Base-by-base conservation (phyloP, 2,797 vertebrate species). In the Pangasius sanitwongsei region DNA sequence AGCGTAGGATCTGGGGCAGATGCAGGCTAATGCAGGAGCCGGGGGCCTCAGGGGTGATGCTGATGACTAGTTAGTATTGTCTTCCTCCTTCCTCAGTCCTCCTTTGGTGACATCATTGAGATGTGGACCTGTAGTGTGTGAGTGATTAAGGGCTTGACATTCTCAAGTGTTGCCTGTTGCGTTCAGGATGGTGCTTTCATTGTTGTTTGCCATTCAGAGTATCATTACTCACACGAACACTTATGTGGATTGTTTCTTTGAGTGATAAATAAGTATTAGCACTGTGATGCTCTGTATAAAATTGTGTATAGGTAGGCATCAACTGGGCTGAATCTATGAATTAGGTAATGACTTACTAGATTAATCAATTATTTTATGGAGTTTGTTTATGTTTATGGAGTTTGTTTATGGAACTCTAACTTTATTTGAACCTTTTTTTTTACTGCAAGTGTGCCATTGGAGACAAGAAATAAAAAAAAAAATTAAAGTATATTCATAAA, bases 1-100 rank as follows among this genome's bases (percentile, higher is more conserved):
- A 82, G 80, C 4, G 11, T 61, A 81, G 15, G 63, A 89, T 89
- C 63, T 80, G 37, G 88, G 63, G 57, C 63, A 86, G 67, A 86
- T 12, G 23, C 65, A 69, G 57, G 41, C 48, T 48, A 85, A 83
- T 59, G 41, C 41, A 41, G 80, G 50, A 85, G 72, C 15, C 23
- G 6, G 34, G 31, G 16, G 4, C 82, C 82, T 53, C 0, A 44
- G n/a, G 57, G 84, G 65, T 23, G 31, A 41, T 57, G 55, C 23
- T 12, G 72, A 63, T 37, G 16, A 28, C 44, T 80, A 57, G 6
- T 61, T 61, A 34, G 28, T 41, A 83, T 28, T 48, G 37, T 65
- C 37, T 65, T 63, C 8, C 11, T 44, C 57, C 18, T 59, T 44
- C 59, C 6, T 65, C 25, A 44, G 25, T 65, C 37, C 25, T 83